Percentiles rank a stretch among this genome's conserved stretches.
These are phyloP conservation scores for human DNA, from an alignment of 2,113 vertebrate genomes.

Conservation along the genomic window GRCh38 chr6:159181501-159182000, in stretches of 20 bases:
- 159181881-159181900: neutral
- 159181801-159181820: neutral
- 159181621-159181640: fast-evolving
- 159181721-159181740: neutral
- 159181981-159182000: neutral
- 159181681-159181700: fast-evolving
- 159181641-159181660: neutral
- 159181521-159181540: neutral
- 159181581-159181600: neutral
- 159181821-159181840: neutral
- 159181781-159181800: neutral
- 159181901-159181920: neutral
- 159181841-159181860: neutral
- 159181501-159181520: neutral
- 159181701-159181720: neutral
- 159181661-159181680: neutral
- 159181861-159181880: neutral
- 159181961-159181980: neutral
- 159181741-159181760: neutral
- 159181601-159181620: neutral
- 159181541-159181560: neutral
- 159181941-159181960: neutral
- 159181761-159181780: neutral
- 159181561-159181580: neutral
- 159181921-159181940: neutral